Base-by-base conservation (phyloP, 1,140 invertebrate genomes). In the Anastrepha ludens region DNA sequence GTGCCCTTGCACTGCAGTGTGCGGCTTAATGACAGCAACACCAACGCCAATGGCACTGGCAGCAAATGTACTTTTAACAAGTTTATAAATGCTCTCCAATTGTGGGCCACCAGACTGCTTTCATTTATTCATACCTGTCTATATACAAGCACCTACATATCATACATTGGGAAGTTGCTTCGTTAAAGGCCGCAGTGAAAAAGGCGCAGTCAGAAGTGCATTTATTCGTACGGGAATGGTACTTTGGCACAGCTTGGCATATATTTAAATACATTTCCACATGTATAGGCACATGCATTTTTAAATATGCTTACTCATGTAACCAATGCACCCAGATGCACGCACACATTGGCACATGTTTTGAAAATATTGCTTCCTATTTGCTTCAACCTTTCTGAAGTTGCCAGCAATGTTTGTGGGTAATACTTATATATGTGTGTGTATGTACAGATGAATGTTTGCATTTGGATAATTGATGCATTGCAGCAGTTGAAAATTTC, bases 61-160 rank as follows among this genome's bases (percentile, higher is more conserved):
- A 74, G 67, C 67, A 74, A 74, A 74, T 74, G 67, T 74, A 74
- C 67, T 74, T 74, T 74, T 74, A 74, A 74, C 67, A 74, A 74
- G 67, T 74, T 74, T 74, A 74, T 74, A 74, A 74, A 74, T 44
- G 67, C 41, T 74, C 67, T 1, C 11, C 67, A 74, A 47, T 74
- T 74, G 67, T 74, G 67, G 67, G 67, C 67, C 67, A 74, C 11
- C 67, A 74, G 67, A 74, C 67, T 74, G 15, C 41, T 44, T 44
- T 74, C 39, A 74, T 55, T 11, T 55, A 47, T 41, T 74, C 41
- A 47, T 39, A 41, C 11, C 20, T 65, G 64, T 17, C 9, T 9
- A 65, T 65, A 29, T 39, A 65, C 29, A 20, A 4, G 20, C 3
- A 64, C 29, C 11, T 64, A 20, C 64, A 67, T 8, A 0, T 13